Percentiles rank a stretch among this genome's conserved stretches.
These are phyloP conservation scores for Charaxes varanes DNA, from an alignment of 1,140 invertebrate genomes.

Conservation along the genomic window DNA sequence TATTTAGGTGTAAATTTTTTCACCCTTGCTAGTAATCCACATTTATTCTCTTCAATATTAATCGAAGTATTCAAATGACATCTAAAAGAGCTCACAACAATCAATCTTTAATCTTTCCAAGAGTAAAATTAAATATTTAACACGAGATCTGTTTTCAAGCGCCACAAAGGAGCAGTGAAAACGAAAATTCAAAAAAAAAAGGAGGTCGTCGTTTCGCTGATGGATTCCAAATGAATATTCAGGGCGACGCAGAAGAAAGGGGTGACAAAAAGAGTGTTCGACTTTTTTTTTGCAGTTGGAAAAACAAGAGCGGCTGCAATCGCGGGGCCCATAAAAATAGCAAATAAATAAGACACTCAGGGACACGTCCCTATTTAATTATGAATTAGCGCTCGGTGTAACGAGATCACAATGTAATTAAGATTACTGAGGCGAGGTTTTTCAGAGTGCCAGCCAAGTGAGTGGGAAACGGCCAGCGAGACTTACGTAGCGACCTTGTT, in stretches of 20 bases:
- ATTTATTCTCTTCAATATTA: too few species aligned
- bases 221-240: conserved; percentile 70
- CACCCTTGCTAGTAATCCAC: too few species aligned
- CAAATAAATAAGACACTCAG: conserved; percentile 61
- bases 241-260: conserved; percentile 57
- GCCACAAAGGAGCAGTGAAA: conserved; percentile 46
- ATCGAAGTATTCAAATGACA: too few species aligned
- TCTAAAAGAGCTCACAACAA: too few species aligned
- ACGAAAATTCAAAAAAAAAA: conserved; percentile 54
- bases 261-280: conserved; percentile 50
- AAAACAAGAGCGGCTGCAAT: conserved; percentile 49
- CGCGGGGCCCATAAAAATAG: conserved; percentile 57
- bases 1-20: too few species aligned
- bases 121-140: too few species aligned
- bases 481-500: conserved; percentile 43
- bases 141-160: conserved; percentile 14
- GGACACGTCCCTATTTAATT: conserved; percentile 68
- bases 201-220: conserved; percentile 53
- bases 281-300: conserved; percentile 42
- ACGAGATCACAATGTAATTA: conserved; percentile 72
- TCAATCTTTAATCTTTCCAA: too few species aligned
- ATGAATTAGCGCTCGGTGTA: conserved; percentile 67
- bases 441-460: conserved; percentile 47
- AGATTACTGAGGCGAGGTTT: conserved; percentile 67
- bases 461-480: conserved; percentile 53